Conservation (phyloP, 2,888 invertebrate genomes). For the Seira ritae region DNA sequence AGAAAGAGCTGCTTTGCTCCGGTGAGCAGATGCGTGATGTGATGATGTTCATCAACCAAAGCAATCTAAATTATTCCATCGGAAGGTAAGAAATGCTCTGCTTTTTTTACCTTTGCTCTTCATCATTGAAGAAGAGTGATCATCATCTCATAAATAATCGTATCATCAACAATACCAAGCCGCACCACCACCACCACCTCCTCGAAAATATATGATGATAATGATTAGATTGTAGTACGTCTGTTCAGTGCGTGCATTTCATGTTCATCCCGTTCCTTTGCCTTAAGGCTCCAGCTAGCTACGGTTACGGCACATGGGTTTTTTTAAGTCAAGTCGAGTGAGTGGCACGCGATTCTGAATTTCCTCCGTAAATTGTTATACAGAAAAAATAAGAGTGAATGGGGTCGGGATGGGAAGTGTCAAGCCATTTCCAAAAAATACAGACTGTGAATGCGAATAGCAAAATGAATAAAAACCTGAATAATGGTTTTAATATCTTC, state of each 20-base stretch:
- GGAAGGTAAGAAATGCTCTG: not conserved
- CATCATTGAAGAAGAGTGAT: not conserved
- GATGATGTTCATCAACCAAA: slow-evolving; percentile 16
- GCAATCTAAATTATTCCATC: slow-evolving; percentile 8
- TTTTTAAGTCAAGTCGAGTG: not conserved
- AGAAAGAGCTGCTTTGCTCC: slow-evolving; percentile 12
- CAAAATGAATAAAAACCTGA: not conserved
- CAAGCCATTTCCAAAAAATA: no score
- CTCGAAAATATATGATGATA: not conserved
- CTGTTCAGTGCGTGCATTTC: not conserved
- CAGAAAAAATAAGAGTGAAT: no score
- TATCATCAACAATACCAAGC: no score
- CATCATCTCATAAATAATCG: not conserved
- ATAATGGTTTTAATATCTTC: not conserved
- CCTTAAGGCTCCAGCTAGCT: no score
- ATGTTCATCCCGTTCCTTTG: not conserved
- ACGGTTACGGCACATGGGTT: no score
- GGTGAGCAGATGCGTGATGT: slow-evolving; percentile 39
- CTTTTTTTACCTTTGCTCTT: not conserved
- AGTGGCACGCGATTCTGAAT: slow-evolving; percentile 2
- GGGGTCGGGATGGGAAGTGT: not conserved
- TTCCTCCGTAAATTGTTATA: not conserved
- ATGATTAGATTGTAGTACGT: not conserved
- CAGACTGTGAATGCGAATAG: no score
- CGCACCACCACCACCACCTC: not conserved